Evolutionary conservation across 2,113 vertebrate species (phyloP).

Genomic region (Toxostoma redivivum): DNA sequence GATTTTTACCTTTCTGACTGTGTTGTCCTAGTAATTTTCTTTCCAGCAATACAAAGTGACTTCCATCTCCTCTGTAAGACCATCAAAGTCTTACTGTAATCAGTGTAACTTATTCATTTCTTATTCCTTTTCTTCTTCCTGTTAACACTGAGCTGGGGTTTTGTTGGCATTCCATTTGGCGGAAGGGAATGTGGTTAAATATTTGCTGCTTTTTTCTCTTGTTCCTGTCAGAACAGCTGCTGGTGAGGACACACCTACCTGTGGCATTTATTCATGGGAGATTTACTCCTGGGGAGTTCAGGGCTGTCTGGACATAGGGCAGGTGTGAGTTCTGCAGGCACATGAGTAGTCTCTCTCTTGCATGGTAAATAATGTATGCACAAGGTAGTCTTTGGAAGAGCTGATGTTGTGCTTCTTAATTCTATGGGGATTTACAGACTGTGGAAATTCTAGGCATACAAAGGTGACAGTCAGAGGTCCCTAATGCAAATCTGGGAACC

Average conservation of each 20-base stretch:
- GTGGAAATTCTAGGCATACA: background rate
- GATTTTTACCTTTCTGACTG: background rate
- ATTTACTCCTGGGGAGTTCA: background rate
- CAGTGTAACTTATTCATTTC: background rate
- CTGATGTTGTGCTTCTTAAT: background rate
- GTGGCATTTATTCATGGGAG: background rate
- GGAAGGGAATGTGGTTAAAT: background rate
- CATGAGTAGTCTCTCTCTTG: rapidly evolving
- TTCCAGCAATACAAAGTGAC: background rate
- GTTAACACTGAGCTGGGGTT: background rate
- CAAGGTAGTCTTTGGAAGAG: background rate
- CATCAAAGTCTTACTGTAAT: background rate
- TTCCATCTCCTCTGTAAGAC: background rate
- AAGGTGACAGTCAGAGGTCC: background rate
- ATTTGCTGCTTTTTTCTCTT: background rate
- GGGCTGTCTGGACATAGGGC: background rate
- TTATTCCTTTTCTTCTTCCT: background rate
- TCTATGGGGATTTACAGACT: background rate
- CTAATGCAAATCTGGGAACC: background rate
- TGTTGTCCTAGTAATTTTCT: background rate
- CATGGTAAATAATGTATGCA: background rate
- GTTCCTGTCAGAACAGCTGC: background rate
- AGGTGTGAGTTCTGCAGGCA: background rate
- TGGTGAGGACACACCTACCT: background rate
- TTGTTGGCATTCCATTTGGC: background rate